Conservation (phyloP, 2,797 vertebrate species). For the Pangasius macronema region DNA sequence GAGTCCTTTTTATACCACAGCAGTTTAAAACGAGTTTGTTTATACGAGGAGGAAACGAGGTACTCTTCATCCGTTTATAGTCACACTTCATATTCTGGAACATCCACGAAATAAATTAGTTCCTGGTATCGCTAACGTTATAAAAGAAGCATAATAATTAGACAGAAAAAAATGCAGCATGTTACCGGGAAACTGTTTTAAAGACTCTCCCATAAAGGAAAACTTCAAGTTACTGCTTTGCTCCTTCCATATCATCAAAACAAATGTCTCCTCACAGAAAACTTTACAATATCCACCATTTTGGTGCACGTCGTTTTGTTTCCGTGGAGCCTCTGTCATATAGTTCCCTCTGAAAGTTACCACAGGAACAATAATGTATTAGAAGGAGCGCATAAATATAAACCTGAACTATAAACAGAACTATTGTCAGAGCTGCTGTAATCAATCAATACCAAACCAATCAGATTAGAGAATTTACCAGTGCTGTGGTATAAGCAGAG, state of each 20-base stretch:
- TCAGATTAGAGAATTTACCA: not conserved
- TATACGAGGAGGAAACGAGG: not conserved
- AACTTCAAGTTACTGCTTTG: not conserved
- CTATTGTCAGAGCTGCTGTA: not conserved
- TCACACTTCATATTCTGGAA: not conserved
- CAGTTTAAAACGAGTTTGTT: not conserved
- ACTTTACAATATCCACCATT: not conserved
- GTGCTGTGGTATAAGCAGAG: not conserved
- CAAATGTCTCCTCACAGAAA: not conserved
- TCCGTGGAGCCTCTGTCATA: not conserved
- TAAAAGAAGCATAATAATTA: not conserved
- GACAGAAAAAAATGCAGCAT: not conserved
- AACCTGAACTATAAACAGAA: too few species aligned
- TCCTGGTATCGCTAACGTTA: not conserved
- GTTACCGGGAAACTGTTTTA: not conserved
- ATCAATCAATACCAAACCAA: not conserved
- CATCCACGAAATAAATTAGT: not conserved
- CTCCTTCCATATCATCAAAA: not conserved
- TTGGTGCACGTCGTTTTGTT: not conserved
- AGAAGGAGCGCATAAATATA: not conserved
- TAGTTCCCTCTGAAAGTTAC: not conserved
- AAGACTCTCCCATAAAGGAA: not conserved
- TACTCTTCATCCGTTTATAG: not conserved
- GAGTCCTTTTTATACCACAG: not conserved
- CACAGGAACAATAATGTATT: not conserved